These are phyloP conservation scores for Xestia rhomboidea DNA, from an alignment of 2,888 invertebrate species.

Conservation along the genomic window DNA sequence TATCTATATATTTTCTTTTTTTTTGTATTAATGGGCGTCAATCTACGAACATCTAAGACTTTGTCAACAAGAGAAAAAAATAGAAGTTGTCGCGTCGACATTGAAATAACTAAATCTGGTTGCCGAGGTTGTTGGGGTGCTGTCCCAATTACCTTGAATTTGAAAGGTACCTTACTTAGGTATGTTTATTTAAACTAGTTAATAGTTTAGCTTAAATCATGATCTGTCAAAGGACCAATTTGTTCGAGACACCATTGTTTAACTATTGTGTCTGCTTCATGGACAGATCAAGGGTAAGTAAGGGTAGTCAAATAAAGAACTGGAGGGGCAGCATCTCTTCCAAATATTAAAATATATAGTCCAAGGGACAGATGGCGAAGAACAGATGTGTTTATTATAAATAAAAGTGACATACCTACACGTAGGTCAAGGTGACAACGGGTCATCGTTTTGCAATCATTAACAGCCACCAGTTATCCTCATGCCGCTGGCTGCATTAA, in stretches of 20 bases:
- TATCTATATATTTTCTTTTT: neutral
- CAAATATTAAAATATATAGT: neutral
- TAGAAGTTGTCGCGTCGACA: neutral
- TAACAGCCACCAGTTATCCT: slow-evolving; percentile 21
- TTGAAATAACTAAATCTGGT: neutral
- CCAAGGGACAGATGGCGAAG: neutral
- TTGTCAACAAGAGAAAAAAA: neutral
- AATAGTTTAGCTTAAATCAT: too few species aligned
- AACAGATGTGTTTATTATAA: neutral
- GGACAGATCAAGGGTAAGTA: too few species aligned
- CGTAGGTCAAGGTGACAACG: slow-evolving; percentile 16
- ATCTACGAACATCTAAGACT: neutral
- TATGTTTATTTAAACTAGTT: too few species aligned
- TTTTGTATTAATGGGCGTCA: neutral
- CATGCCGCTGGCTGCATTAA: neutral
- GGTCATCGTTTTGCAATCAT: slow-evolving; percentile 19
- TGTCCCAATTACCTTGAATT: neutral
- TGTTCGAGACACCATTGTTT: too few species aligned
- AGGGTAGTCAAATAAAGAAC: neutral
- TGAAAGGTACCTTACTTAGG: too few species aligned
- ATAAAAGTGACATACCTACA: neutral
- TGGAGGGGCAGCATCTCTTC: neutral
- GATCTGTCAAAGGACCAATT: too few species aligned
- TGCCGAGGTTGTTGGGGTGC: too few species aligned
- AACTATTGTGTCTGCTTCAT: too few species aligned